phyloP scores from a whole-genome alignment of 1,140 invertebrate species.

The Aphaenogaster rudis region DNA sequence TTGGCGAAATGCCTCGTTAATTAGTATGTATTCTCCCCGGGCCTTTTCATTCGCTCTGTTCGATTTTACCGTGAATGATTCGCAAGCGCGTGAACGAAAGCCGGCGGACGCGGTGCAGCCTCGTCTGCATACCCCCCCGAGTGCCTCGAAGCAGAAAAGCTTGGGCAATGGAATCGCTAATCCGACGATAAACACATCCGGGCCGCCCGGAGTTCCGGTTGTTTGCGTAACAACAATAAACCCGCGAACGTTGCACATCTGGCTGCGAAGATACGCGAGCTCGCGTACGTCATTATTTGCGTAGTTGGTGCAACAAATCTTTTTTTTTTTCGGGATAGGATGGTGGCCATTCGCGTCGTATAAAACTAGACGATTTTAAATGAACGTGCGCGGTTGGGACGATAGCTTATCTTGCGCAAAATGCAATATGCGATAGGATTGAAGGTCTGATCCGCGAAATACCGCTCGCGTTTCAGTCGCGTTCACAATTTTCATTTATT shows the following conservation, averaged over 20 bases:
- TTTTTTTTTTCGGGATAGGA: slow-evolving; percentile 54
- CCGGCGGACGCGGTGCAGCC: not conserved
- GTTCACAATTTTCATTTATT: slow-evolving; percentile 40
- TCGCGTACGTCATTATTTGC: slow-evolving; percentile 69
- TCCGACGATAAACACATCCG: slow-evolving; percentile 75
- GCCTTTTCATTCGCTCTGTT: slow-evolving; percentile 48
- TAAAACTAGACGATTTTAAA: slow-evolving; percentile 66
- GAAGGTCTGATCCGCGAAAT: slow-evolving; percentile 52
- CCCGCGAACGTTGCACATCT: slow-evolving; percentile 72
- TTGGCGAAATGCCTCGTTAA: slow-evolving; percentile 61
- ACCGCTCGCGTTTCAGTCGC: slow-evolving; percentile 47
- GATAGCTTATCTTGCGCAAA: slow-evolving; percentile 71
- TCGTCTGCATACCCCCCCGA: not conserved
- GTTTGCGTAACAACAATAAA: slow-evolving; percentile 77
- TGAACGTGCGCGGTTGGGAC: slow-evolving; percentile 24
- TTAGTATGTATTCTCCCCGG: slow-evolving; percentile 40
- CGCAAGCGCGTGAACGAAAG: slow-evolving; percentile 48
- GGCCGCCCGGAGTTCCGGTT: slow-evolving; percentile 62
- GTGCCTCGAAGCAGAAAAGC: slow-evolving; percentile 64
- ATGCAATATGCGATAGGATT: slow-evolving; percentile 62
- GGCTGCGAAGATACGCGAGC: slow-evolving; percentile 70
- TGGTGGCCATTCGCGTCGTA: slow-evolving; percentile 14
- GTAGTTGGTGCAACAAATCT: slow-evolving; percentile 50
- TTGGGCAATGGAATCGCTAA: slow-evolving; percentile 72
- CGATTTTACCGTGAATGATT: slow-evolving; percentile 57